Evolutionary conservation across 2,888 invertebrate genomes (phyloP).

Genomic region (Drosophila macrospina): DNA sequence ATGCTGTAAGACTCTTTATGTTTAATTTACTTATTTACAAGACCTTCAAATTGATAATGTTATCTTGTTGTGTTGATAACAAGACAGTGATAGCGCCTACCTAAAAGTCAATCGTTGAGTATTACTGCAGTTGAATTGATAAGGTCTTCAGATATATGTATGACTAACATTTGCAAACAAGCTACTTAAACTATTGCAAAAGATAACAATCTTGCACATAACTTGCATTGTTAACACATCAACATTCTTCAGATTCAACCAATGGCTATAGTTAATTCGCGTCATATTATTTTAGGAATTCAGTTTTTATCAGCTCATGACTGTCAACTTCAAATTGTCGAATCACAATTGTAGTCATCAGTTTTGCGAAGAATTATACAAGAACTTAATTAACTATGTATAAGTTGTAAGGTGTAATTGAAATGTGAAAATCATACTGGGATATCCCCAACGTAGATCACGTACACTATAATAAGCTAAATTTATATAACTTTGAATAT

Average conservation of each 20-base stretch:
- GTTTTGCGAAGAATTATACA: neutral
- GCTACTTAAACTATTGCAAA: neutral
- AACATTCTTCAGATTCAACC: neutral
- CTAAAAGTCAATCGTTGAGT: neutral
- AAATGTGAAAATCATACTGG: neutral
- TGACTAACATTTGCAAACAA: conserved; percentile 23
- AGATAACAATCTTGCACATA: conserved; percentile 16
- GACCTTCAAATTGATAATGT: conserved; percentile 1
- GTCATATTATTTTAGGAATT: neutral
- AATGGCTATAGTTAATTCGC: neutral
- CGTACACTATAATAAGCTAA: neutral
- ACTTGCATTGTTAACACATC: neutral
- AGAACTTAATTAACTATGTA: neutral
- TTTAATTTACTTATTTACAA: conserved; percentile 34
- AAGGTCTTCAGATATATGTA: conserved; percentile 22
- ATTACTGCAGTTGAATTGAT: conserved; percentile 14
- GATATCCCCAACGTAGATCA: neutral
- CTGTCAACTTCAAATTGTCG: neutral
- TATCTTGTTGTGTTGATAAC: conserved; percentile 46
- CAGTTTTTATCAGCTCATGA: neutral
- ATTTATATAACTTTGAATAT: conserved; percentile 9
- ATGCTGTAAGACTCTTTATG: conserved; percentile 11
- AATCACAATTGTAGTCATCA: neutral
- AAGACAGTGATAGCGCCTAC: neutral
- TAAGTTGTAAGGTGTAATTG: neutral